phyloP scores from a whole-genome alignment of 1,140 invertebrate genomes.

The Brachionus paranguensis region DNA sequence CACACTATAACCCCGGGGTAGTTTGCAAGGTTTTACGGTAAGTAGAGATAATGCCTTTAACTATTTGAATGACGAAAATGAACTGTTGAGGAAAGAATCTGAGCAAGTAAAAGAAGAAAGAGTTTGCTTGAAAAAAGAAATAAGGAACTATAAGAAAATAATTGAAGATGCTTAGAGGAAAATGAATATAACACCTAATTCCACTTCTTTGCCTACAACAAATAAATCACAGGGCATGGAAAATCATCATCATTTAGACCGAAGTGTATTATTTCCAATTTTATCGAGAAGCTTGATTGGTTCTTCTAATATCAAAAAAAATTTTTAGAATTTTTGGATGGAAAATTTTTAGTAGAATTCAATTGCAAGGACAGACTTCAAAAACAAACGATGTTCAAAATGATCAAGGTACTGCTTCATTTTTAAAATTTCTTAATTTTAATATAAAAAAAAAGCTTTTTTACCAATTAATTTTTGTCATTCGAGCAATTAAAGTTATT shows the following conservation, averaged over 20 bases:
- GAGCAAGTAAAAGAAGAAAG: background rate
- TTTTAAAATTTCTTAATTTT: background rate
- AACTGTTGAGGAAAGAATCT: background rate
- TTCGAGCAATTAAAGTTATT: background rate
- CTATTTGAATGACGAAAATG: background rate
- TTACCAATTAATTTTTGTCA: background rate
- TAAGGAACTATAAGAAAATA: background rate
- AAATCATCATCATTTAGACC: background rate
- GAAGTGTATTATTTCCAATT: background rate
- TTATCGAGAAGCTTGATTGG: background rate
- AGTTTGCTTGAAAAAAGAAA: background rate
- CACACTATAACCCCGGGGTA: too few relatives aligned
- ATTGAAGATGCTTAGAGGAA: background rate
- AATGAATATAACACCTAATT: background rate
- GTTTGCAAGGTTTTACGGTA: too few relatives aligned
- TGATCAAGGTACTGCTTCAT: background rate
- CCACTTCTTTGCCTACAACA: background rate
- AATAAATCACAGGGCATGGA: background rate
- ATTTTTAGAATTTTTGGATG: background rate
- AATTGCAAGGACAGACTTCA: background rate
- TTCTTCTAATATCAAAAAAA: background rate
- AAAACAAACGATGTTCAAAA: background rate
- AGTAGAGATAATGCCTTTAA: background rate
- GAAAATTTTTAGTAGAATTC: background rate
- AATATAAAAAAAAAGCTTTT: background rate